These are phyloP conservation scores for Megaleporinus macrocephalus DNA, from an alignment of 2,113 vertebrate genomes.

Conservation along the genomic window DNA sequence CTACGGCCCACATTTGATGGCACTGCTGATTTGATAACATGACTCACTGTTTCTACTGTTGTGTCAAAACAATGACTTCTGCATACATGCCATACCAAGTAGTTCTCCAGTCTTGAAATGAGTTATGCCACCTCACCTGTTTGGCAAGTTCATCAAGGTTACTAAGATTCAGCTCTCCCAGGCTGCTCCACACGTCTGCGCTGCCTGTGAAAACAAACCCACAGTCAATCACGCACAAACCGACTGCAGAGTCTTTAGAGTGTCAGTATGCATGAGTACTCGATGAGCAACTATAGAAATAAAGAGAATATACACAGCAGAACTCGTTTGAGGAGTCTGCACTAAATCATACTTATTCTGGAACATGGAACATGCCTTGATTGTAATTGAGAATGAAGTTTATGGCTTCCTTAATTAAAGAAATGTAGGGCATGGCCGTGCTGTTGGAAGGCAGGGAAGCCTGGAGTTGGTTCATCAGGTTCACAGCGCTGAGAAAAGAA, in stretches of 20 bases:
- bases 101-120: background rate
- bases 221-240: background rate
- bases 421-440: constrained; percentile 60
- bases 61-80: background rate
- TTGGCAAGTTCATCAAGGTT: constrained; percentile 52
- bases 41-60: background rate
- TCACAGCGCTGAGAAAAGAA: constrained; percentile 67
- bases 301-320: background rate
- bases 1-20: background rate
- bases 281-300: too few species aligned
- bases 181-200: constrained; percentile 55
- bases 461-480: constrained; percentile 63
- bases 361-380: constrained; percentile 69
- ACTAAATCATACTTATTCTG: background rate
- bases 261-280: too few species aligned
- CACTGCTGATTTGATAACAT: background rate
- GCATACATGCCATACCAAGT: background rate
- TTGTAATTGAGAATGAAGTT: constrained; percentile 60
- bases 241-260: background rate
- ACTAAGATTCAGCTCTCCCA: constrained; percentile 50
- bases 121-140: constrained; percentile 65
- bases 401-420: constrained; percentile 62
- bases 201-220: constrained; percentile 59
- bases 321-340: background rate
- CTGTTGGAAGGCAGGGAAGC: constrained; percentile 64